Base-by-base conservation (phyloP, 1,140 invertebrate genomes). In the Bemisia tabaci region DNA sequence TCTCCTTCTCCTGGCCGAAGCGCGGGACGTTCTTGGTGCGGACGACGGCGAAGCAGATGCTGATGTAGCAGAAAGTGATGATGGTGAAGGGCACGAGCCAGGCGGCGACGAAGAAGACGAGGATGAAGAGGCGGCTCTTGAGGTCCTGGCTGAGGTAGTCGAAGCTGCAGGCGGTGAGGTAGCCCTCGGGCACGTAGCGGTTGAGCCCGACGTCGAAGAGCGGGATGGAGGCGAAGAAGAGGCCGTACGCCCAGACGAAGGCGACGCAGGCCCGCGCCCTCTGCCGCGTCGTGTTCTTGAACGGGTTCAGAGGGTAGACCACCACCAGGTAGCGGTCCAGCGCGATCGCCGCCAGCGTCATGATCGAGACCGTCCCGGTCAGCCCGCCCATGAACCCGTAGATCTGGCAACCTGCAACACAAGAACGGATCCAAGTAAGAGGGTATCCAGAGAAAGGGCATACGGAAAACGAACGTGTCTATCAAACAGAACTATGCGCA, bases 131-230 rank as follows among this genome's bases (percentile, higher is more conserved):
- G 64, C 82, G 80, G 0, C 81, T 81, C 1, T 74, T 73, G 0
- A 72, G 68, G 69, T 83, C 79, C 33, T 82, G 79, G 5, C 83
- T 83, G 1, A 92, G 77, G 71, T 91, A 92, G 73, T 91, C 88
- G 70, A 89, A 92, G 68, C 87, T 89, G 77, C 89, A 92, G 70
- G 85, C 88, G 5, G 88, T 90, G 62, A 91, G 77, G 68, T 84
- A 89, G 5, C 87, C 88, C 77, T 91, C 89, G 1, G 88, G 87
- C 12, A 88, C 85, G 76, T 91, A 92, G 2, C 79, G 79, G 2
- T 87, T 85, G 17, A 88, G 79, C 5, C 86, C 86, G 25, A 88
- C 80, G 69, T 85, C 80, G 59, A 86, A 72, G 0, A 88, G 79
- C 0, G 89, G 90, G 62, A 88, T 80, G 0, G 80, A 72, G 1